Conservation (phyloP, 1,140 invertebrate genomes). For the Drosophila athabasca region DNA sequence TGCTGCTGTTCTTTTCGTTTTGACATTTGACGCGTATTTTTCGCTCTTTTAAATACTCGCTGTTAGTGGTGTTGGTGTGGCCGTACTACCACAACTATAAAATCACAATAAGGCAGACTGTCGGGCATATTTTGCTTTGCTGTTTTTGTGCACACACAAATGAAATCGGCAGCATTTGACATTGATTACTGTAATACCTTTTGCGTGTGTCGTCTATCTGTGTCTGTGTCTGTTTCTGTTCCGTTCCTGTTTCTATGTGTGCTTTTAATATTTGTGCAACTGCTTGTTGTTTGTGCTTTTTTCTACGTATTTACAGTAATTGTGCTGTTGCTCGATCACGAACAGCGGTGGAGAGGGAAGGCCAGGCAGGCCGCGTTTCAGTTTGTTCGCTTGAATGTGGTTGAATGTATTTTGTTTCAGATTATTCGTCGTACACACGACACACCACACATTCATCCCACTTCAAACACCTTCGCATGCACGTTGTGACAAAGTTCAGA, state of each 20-base stretch:
- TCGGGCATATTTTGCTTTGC: no score
- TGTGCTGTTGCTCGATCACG: slow-evolving; percentile 69
- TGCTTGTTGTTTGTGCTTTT: slow-evolving; percentile 63
- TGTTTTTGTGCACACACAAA: slow-evolving; percentile 54
- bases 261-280: slow-evolving; percentile 77
- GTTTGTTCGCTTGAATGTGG: slow-evolving; percentile 19
- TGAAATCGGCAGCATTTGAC: slow-evolving; percentile 76
- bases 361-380: slow-evolving; percentile 53
- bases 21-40: slow-evolving; percentile 63
- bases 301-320: slow-evolving; percentile 81
- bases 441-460: background rate
- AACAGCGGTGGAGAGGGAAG: slow-evolving; percentile 39
- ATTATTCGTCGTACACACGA: slow-evolving; percentile 18
- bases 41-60: slow-evolving; percentile 35
- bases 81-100: slow-evolving; percentile 45
- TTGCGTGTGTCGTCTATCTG: slow-evolving; percentile 24
- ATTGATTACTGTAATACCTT: slow-evolving; percentile 81
- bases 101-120: slow-evolving; percentile 21
- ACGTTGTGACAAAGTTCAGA: slow-evolving; percentile 21
- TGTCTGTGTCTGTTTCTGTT: slow-evolving; percentile 26
- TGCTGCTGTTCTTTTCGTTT: slow-evolving; percentile 55
- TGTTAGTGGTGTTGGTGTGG: slow-evolving; percentile 61
- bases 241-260: slow-evolving; percentile 3
- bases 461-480: slow-evolving; percentile 11
- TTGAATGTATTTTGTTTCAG: slow-evolving; percentile 26